Conservation (phyloP, 2,113 vertebrate species). For the Oreotrochilus melanogaster region DNA sequence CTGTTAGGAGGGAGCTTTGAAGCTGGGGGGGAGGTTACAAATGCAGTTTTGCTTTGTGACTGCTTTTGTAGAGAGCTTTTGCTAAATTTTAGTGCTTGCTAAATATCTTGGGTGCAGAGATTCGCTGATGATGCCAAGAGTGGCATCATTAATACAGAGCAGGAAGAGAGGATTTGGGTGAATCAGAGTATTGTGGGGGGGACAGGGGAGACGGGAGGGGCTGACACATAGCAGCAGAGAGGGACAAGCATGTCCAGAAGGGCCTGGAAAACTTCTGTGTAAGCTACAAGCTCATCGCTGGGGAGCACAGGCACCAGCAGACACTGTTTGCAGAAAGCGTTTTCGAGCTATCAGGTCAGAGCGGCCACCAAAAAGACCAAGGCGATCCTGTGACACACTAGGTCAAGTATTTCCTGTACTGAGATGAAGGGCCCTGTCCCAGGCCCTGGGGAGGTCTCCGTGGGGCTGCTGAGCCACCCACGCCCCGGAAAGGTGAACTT, state of each 20-base stretch:
- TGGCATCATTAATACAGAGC: not conserved
- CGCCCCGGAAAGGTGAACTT: not conserved
- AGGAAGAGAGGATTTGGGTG: not conserved
- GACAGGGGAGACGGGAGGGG: too few relatives aligned
- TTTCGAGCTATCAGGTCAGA: not conserved
- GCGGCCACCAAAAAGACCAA: not conserved
- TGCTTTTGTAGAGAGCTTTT: not conserved
- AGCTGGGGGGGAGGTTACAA: not conserved
- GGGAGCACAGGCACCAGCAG: not conserved
- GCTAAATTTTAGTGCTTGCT: not conserved
- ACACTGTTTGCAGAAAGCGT: not conserved
- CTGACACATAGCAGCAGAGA: accelerated
- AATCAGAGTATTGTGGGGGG: not conserved
- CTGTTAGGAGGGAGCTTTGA: not conserved
- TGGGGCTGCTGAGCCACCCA: not conserved
- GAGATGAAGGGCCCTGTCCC: not conserved
- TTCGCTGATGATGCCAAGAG: not conserved
- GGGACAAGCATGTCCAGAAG: accelerated
- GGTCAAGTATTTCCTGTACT: slow-evolving; percentile 49
- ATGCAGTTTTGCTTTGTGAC: not conserved
- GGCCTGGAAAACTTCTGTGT: not conserved
- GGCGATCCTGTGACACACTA: slow-evolving; percentile 19
- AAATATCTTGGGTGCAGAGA: not conserved
- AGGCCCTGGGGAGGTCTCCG: not conserved
- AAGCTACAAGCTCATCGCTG: accelerated